Evolutionary conservation across 1,140 invertebrate genomes (phyloP).

Genomic region (Zeugodacus cucurbitae): DNA sequence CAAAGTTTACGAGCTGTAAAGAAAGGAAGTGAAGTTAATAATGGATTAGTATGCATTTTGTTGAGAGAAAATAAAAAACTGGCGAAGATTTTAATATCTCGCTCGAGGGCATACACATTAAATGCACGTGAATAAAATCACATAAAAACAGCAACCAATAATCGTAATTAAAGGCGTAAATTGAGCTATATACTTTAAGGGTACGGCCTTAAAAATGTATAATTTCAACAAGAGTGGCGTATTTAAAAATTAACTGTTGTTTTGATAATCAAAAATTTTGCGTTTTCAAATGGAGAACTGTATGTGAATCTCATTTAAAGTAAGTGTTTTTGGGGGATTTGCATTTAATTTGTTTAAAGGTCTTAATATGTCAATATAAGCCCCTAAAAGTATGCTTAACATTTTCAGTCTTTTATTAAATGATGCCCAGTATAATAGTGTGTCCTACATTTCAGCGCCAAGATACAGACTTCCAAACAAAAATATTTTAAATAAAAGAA

Average conservation of each 20-base stretch:
- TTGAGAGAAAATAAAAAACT: too few relatives aligned
- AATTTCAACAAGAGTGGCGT: not conserved
- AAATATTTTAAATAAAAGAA: too few relatives aligned
- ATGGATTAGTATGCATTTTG: not conserved
- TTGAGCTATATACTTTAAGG: not conserved
- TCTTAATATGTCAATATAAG: too few relatives aligned
- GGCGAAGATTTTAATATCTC: not conserved
- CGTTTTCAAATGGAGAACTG: not conserved
- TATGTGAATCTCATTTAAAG: too few relatives aligned
- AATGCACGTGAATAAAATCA: not conserved
- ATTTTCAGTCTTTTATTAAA: too few relatives aligned
- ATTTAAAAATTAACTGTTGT: not conserved
- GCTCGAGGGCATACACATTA: not conserved
- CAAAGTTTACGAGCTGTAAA: slow-evolving; percentile 23
- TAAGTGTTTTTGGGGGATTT: too few relatives aligned
- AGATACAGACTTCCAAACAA: too few relatives aligned
- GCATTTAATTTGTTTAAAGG: too few relatives aligned
- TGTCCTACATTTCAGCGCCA: too few relatives aligned
- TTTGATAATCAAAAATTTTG: not conserved
- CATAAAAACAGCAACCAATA: not conserved
- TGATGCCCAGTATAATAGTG: too few relatives aligned
- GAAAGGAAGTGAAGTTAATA: not conserved
- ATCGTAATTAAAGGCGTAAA: not conserved
- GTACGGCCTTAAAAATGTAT: not conserved
- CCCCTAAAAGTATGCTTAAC: too few relatives aligned